A percentile compares a stretch with the other conserved stretches of the same genome.
Conservation (phyloP, 1,140 invertebrate genomes). For the Cataglyphis hispanica region DNA sequence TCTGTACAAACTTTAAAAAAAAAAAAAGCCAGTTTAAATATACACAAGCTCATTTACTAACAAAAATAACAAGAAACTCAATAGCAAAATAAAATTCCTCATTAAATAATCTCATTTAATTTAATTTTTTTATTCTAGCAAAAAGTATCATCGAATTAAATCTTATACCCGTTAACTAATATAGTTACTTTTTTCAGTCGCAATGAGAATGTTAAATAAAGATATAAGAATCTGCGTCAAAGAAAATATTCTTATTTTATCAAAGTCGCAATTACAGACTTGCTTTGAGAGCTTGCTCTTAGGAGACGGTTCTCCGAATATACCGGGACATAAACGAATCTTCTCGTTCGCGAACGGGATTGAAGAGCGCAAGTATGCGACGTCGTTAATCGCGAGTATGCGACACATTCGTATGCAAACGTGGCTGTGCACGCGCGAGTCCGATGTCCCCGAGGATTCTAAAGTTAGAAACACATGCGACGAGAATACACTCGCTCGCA, state of each 20-base stretch:
- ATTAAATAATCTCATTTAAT: background rate
- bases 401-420: slow-evolving; percentile 66
- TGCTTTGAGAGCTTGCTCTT: background rate
- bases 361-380: slow-evolving; percentile 47
- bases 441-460: slow-evolving; percentile 60
- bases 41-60: background rate
- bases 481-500: slow-evolving; percentile 41
- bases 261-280: background rate
- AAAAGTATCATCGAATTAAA: background rate
- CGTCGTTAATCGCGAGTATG: slow-evolving; percentile 57
- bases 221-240: background rate
- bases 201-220: background rate
- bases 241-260: background rate
- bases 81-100: background rate
- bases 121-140: background rate
- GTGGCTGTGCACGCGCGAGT: slow-evolving; percentile 36
- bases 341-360: slow-evolving; percentile 34
- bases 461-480: slow-evolving; percentile 67
- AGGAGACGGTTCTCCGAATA: background rate
- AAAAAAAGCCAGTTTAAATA: background rate
- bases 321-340: slow-evolving; percentile 31
- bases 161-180: background rate
- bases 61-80: background rate
- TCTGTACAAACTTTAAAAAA: background rate
- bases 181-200: background rate